These are phyloP conservation scores for Phoeniculus purpureus DNA, from an alignment of 2,797 vertebrate species.

Conservation along the genomic window DNA sequence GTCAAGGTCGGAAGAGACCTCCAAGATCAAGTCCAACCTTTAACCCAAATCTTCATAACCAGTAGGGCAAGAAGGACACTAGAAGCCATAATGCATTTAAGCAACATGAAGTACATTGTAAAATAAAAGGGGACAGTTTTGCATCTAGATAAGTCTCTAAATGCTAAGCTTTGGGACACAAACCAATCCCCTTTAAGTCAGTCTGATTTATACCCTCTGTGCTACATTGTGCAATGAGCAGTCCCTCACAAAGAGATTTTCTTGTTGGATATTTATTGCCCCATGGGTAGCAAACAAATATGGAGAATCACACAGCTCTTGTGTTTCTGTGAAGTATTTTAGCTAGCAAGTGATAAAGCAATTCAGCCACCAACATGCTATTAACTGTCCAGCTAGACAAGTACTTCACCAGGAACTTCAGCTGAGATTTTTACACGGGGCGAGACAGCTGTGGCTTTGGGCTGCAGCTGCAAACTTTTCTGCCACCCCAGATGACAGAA, in stretches of 20 bases:
- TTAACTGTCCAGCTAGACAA: background rate
- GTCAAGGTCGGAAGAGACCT: too few relatives aligned
- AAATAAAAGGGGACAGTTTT: background rate
- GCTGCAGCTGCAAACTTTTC: background rate
- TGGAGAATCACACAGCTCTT: background rate
- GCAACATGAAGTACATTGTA: background rate
- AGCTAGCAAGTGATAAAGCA: slow-evolving; percentile 4
- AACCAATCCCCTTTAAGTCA: background rate
- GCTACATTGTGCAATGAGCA: background rate
- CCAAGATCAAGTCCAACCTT: too few relatives aligned
- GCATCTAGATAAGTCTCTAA: background rate
- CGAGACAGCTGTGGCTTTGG: background rate
- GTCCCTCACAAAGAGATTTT: background rate
- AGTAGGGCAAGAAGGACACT: too few relatives aligned
- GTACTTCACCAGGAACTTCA: background rate
- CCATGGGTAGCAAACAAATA: background rate
- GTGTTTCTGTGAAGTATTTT: background rate
- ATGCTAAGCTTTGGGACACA: background rate
- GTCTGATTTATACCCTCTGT: background rate
- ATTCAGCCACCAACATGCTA: background rate
- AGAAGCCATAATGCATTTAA: background rate
- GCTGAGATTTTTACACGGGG: background rate
- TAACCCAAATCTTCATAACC: too few relatives aligned
- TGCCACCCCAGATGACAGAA: background rate
- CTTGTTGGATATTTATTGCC: background rate